Evolutionary conservation across 2,888 invertebrate genomes (phyloP).

Genomic region (Myathropa florea): DNA sequence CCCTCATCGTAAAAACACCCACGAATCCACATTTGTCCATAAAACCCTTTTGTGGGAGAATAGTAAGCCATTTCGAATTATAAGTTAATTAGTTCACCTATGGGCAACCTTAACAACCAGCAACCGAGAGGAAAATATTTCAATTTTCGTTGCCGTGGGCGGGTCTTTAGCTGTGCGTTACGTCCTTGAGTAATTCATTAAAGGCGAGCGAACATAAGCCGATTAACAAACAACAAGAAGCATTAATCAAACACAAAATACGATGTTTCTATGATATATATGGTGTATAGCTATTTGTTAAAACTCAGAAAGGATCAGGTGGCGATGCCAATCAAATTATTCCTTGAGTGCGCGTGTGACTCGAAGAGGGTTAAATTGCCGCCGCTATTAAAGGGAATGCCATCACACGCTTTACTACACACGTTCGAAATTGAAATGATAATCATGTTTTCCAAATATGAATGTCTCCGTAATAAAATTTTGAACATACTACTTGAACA

Average conservation of each 20-base stretch:
- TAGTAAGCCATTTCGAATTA: background rate
- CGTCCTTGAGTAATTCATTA: background rate
- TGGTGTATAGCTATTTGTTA: conserved; percentile 52
- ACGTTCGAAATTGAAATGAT: background rate
- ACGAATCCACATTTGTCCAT: too few species aligned
- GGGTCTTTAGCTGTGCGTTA: background rate
- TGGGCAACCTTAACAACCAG: background rate
- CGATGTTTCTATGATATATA: background rate
- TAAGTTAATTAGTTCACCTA: background rate
- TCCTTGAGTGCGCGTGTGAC: background rate
- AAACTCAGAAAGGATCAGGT: background rate
- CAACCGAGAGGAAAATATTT: background rate
- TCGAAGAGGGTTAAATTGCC: background rate
- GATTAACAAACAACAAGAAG: background rate
- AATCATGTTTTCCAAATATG: background rate
- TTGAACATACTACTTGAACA: too few species aligned
- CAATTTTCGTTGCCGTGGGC: background rate
- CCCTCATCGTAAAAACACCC: background rate
- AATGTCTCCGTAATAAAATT: too few species aligned
- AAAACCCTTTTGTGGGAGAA: too few species aligned
- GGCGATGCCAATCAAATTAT: background rate
- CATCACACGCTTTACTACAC: background rate
- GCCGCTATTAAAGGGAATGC: background rate
- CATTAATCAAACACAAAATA: background rate
- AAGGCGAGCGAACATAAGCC: background rate